These are phyloP conservation scores for Anthopleura sola DNA, from an alignment of 64 coral and sea anemone genomes.

Conservation along the genomic window DNA sequence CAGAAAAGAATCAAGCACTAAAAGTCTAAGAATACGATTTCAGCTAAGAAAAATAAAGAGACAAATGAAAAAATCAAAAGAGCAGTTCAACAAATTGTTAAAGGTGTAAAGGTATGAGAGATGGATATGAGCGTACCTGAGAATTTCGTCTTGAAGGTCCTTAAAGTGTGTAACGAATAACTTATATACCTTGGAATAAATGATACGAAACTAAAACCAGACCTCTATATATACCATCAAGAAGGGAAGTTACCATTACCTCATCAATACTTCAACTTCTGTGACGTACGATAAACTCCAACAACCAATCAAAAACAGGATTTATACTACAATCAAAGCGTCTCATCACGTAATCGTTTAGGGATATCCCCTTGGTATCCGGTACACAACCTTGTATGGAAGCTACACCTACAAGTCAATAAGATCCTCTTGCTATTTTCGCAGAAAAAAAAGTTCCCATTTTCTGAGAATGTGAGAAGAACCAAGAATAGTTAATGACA, in stretches of 20 bases:
- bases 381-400: neutral
- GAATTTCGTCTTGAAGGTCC: conserved; percentile 3
- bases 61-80: neutral
- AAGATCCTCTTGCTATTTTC: neutral
- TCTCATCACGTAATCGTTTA: neutral
- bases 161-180: neutral
- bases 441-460: neutral
- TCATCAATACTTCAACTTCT: neutral
- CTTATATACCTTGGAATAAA: neutral
- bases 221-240: neutral
- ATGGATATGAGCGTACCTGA: neutral
- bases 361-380: neutral
- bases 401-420: neutral
- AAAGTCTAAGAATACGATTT: neutral
- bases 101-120: neutral
- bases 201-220: neutral
- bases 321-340: neutral
- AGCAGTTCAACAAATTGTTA: neutral
- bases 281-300: neutral
- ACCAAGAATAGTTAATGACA: neutral
- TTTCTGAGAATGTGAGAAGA: neutral
- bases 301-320: neutral
- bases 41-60: neutral
- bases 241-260: neutral
- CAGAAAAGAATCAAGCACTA: neutral